Conservation (phyloP, 35 echinoderm and acorn worm species). For the Stichopus chloronotus region DNA sequence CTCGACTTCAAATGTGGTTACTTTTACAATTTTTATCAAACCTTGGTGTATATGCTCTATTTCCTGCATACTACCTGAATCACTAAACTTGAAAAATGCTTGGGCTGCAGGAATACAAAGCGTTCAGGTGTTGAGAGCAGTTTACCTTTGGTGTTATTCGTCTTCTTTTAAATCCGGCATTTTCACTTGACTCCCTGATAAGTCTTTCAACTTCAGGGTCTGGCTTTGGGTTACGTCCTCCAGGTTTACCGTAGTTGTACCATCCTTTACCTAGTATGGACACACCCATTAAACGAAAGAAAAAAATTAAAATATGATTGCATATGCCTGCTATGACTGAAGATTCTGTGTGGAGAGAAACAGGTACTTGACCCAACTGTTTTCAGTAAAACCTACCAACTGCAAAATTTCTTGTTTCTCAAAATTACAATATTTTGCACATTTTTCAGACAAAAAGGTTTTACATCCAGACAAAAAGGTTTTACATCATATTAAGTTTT, state of each 20-base stretch:
- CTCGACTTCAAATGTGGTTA: slow-evolving; percentile 65
- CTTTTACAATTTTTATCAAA: slow-evolving; percentile 71
- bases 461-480: too few relatives aligned
- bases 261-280: slow-evolving; percentile 79
- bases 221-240: slow-evolving; percentile 61
- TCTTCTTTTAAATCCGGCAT: slow-evolving; percentile 75
- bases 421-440: too few relatives aligned
- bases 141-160: slow-evolving; percentile 77
- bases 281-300: not conserved
- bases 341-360: too few relatives aligned
- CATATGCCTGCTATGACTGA: not conserved
- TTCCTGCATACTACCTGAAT: slow-evolving; percentile 85
- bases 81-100: slow-evolving; percentile 78
- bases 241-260: slow-evolving; percentile 92
- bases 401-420: too few relatives aligned
- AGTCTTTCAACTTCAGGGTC: slow-evolving; percentile 85
- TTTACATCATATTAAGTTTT: too few relatives aligned
- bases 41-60: slow-evolving; percentile 65
- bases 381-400: not conserved
- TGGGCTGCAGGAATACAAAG: too few relatives aligned
- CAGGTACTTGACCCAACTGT: not conserved
- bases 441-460: too few relatives aligned
- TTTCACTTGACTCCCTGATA: slow-evolving; percentile 72
- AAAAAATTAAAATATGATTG: not conserved
- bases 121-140: too few relatives aligned